A percentile compares a stretch with the other conserved stretches of the same genome.
Evolutionary conservation across 1,140 invertebrate species (phyloP).

Genomic region (Pogonognathellus flavescens): DNA sequence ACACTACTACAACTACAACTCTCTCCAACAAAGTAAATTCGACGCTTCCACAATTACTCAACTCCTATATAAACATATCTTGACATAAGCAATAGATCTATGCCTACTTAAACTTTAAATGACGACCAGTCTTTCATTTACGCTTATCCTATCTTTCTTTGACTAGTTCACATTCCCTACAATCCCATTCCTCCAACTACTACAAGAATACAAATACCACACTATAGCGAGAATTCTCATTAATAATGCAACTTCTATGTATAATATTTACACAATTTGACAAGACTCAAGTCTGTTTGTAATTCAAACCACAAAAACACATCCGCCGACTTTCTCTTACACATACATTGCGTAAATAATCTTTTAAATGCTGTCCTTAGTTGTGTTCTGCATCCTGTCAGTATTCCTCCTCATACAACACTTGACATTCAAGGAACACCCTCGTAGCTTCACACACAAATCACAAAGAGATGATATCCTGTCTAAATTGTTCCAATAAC

Average conservation of each 20-base stretch:
- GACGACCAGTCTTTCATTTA: background rate
- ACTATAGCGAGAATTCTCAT: background rate
- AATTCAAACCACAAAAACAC: conserved; percentile 5
- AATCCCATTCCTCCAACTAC: background rate
- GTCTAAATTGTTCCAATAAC: background rate
- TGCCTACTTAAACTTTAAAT: background rate
- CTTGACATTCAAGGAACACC: too few relatives aligned
- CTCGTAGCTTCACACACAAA: background rate
- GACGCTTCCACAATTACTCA: background rate
- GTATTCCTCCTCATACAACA: background rate
- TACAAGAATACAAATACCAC: background rate
- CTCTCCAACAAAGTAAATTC: background rate
- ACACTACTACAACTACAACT: background rate
- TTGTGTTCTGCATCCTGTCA: background rate
- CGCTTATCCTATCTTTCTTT: background rate
- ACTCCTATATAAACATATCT: conserved; percentile 19
- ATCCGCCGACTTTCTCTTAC: conserved; percentile 26
- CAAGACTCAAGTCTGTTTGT: conserved; percentile 4
- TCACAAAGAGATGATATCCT: background rate
- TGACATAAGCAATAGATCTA: conserved; percentile 27
- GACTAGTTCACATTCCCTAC: background rate
- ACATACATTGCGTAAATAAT: background rate
- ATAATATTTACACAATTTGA: background rate
- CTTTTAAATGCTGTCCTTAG: background rate
- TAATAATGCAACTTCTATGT: background rate